phyloP scores from a whole-genome alignment of 2,888 invertebrate species.

The Salticus scenicus region DNA sequence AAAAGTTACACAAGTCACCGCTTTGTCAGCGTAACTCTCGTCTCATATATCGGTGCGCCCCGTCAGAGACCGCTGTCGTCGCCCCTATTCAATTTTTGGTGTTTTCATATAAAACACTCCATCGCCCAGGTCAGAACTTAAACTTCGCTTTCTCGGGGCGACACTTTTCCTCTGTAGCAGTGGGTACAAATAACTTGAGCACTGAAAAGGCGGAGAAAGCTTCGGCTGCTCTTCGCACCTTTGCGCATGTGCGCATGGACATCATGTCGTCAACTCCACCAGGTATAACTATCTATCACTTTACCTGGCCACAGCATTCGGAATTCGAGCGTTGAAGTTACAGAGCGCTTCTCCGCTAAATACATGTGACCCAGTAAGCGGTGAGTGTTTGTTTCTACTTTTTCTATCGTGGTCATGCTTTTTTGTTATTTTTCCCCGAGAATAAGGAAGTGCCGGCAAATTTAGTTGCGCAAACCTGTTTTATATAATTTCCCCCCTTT shows the following conservation, averaged over 20 bases:
- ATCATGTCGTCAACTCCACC: constrained; percentile 36
- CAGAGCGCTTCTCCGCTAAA: constrained; percentile 25
- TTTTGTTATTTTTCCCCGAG: not conserved
- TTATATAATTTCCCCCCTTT: not conserved
- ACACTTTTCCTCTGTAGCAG: not conserved
- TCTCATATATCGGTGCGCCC: not conserved
- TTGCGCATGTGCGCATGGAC: constrained; percentile 43
- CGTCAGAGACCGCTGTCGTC: not conserved
- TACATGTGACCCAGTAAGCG: constrained; percentile 49
- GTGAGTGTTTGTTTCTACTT: constrained; percentile 34
- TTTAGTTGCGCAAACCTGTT: not conserved
- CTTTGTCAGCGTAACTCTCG: no score
- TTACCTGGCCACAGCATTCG: constrained; percentile 47
- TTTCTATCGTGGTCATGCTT: not conserved
- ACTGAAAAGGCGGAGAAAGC: not conserved
- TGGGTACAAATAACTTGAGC: not conserved
- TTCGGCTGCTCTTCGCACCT: not conserved
- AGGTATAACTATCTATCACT: constrained; percentile 58
- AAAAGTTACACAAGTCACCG: no score
- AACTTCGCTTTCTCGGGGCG: not conserved
- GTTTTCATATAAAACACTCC: not conserved
- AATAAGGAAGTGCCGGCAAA: not conserved
- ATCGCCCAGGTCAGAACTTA: not conserved
- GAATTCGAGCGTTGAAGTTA: constrained; percentile 17
- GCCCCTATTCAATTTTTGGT: no score